These are phyloP conservation scores for Norana najaformis DNA, from an alignment of 2,888 invertebrate species.

Conservation along the genomic window DNA sequence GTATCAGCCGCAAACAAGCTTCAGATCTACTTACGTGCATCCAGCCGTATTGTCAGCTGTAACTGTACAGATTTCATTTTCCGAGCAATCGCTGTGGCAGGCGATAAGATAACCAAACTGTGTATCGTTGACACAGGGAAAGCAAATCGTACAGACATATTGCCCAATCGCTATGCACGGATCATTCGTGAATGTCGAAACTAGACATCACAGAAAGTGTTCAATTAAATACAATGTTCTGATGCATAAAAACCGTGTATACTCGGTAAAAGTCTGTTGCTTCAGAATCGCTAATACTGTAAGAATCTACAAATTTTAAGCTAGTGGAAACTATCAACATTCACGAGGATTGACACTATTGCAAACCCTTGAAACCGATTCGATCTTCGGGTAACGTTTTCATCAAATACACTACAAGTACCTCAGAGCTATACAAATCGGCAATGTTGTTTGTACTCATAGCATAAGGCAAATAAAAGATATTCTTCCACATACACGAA, in stretches of 20 bases:
- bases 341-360: too few species aligned
- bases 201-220: background rate
- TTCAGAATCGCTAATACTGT: background rate
- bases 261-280: background rate
- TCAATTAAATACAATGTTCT: too few species aligned
- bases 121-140: background rate
- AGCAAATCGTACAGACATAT: background rate
- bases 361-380: too few species aligned
- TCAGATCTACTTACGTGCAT: background rate
- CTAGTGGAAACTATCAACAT: too few species aligned
- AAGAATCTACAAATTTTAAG: too few species aligned
- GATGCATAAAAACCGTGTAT: background rate
- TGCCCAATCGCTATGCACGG: background rate
- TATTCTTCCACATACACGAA: too few species aligned
- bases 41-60: background rate
- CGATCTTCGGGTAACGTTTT: too few species aligned
- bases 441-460: too few species aligned
- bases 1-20: background rate
- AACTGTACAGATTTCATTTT: background rate
- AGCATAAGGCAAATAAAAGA: too few species aligned
- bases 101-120: background rate
- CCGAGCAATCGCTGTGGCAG: background rate
- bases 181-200: background rate
- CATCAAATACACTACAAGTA: too few species aligned
- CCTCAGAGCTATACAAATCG: too few species aligned